Conservation (phyloP, 2,888 invertebrate species). For the Adelphocoris suturalis region DNA sequence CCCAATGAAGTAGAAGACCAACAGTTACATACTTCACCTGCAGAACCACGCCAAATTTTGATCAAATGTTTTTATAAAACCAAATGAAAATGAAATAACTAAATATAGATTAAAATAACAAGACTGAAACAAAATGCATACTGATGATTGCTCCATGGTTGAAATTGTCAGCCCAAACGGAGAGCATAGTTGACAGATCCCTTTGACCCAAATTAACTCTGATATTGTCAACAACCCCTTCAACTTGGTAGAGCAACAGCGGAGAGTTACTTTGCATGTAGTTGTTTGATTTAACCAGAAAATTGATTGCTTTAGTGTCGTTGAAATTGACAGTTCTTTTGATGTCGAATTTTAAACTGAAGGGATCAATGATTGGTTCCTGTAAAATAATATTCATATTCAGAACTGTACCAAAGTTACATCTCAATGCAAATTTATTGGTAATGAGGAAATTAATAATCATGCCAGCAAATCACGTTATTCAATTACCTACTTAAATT, state of each 20-base stretch:
- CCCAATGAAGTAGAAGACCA: constrained; percentile 79
- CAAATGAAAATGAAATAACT: too few species aligned
- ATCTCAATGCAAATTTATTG: too few species aligned
- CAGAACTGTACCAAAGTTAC: too few species aligned
- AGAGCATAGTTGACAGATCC: constrained; percentile 86
- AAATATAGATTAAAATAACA: neutral
- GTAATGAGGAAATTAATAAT: neutral
- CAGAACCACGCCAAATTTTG: neutral
- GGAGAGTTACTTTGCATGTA: constrained; percentile 76
- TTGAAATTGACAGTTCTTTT: constrained; percentile 82
- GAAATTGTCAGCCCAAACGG: constrained; percentile 87
- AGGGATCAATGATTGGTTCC: constrained; percentile 88
- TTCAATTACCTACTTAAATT: too few species aligned
- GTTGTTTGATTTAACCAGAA: constrained; percentile 67
- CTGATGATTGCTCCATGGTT: constrained; percentile 82
- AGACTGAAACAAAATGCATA: constrained; percentile 74
- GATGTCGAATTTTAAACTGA: constrained; percentile 85
- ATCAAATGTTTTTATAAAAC: too few species aligned
- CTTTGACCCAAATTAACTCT: constrained; percentile 86
- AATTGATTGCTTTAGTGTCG: constrained; percentile 72
- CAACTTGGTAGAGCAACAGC: constrained; percentile 82
- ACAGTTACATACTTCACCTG: constrained; percentile 76
- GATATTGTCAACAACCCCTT: constrained; percentile 84
- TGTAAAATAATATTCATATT: neutral
- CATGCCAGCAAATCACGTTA: neutral